Evolutionary conservation across 2,797 vertebrate species (phyloP).

Genomic region (Periophthalmus magnuspinnatus): DNA sequence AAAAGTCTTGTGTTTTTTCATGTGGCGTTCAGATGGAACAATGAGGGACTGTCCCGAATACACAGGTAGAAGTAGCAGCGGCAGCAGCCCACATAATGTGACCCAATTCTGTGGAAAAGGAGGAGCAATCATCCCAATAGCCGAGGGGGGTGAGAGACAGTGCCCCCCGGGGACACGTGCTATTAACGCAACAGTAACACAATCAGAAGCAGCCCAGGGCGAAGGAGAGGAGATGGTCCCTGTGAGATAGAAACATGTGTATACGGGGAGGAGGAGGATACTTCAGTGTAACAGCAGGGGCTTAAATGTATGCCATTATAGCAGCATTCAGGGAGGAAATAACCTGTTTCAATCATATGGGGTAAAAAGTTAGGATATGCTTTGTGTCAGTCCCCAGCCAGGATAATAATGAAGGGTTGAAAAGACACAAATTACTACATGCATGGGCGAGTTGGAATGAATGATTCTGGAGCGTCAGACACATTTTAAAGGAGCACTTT

Average conservation of each 20-base stretch:
- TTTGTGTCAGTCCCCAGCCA: not conserved
- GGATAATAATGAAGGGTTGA: not conserved
- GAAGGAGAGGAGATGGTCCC: constrained; percentile 46
- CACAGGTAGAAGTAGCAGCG: constrained; percentile 41
- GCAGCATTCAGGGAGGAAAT: not conserved
- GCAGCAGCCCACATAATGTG: constrained; percentile 59
- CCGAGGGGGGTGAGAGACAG: constrained; percentile 59
- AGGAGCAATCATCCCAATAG: constrained; percentile 64
- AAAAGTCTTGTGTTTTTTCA: constrained; percentile 10
- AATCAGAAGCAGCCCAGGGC: constrained; percentile 69
- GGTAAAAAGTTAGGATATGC: not conserved
- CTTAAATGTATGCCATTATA: not conserved
- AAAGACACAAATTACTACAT: not conserved
- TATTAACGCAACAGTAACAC: constrained; percentile 74
- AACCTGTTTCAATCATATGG: not conserved
- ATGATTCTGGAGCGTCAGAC: not conserved
- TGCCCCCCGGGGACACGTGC: constrained; percentile 65
- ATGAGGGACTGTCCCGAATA: constrained; percentile 31
- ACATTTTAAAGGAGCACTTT: no score
- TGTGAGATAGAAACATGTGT: not conserved
- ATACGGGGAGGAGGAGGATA: not conserved
- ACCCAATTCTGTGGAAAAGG: constrained; percentile 68
- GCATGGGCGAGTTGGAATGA: not conserved
- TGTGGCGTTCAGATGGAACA: constrained; percentile 6
- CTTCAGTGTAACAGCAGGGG: not conserved